phyloP scores from a whole-genome alignment of 2,888 invertebrate species.

The Anthoptus insignis region DNA sequence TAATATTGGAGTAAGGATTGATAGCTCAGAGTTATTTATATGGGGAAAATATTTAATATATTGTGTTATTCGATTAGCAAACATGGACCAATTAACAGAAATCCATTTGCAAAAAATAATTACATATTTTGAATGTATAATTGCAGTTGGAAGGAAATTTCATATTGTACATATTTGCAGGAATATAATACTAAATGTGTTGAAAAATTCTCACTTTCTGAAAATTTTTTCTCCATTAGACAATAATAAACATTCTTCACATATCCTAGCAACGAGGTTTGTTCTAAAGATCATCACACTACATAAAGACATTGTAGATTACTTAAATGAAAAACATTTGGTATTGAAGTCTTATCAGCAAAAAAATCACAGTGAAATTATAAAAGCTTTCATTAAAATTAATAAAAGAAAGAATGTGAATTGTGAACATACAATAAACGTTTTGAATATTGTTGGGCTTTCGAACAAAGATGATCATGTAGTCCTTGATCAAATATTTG shows the following conservation, averaged over 20 bases:
- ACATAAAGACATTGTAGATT: constrained; percentile 64
- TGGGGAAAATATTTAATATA: constrained; percentile 79
- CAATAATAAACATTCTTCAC: constrained; percentile 60
- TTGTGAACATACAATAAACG: constrained; percentile 68
- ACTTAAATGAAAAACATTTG: constrained; percentile 65
- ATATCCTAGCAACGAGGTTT: constrained; percentile 68
- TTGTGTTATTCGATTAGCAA: constrained; percentile 68
- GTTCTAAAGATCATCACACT: constrained; percentile 65
- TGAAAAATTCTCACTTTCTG: constrained; percentile 74
- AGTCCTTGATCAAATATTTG: constrained; percentile 75
- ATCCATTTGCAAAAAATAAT: constrained; percentile 62
- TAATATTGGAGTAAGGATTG: constrained; percentile 54
- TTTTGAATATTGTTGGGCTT: constrained; percentile 76
- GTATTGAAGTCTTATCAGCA: constrained; percentile 82
- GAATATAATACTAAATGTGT: constrained; percentile 64
- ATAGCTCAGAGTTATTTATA: constrained; percentile 71
- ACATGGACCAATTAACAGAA: constrained; percentile 62
- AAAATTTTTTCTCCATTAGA: constrained; percentile 73
- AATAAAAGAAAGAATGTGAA: constrained; percentile 69
- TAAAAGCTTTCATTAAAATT: constrained; percentile 78
- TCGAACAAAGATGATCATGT: constrained; percentile 71
- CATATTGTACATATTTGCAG: constrained; percentile 67
- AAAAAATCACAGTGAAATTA: constrained; percentile 82
- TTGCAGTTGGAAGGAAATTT: constrained; percentile 63
- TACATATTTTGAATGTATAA: constrained; percentile 66